Base-by-base conservation (phyloP, 2,797 vertebrate genomes). In the Rallus crepitans region DNA sequence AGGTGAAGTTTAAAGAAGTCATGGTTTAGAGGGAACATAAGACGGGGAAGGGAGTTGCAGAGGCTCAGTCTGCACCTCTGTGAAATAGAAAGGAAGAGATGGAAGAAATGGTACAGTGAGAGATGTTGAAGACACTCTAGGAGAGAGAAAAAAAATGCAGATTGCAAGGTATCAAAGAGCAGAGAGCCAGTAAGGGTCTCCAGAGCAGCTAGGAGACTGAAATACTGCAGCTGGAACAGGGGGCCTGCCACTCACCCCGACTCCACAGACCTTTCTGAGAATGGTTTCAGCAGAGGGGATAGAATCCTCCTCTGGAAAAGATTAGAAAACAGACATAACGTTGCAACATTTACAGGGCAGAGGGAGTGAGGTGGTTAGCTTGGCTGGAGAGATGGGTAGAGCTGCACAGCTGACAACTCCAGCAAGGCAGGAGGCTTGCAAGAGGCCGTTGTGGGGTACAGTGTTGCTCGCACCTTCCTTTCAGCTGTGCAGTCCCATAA, bases 41-140 rank as follows among this genome's bases (percentile, higher is more conserved):
- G 72, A 66, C 4, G 31, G 42, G 33, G 35, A 69, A 52, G 39
- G 66, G 42, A 70, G 45, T 31, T 53, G 28, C 45, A 83, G 37
- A n/a, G 55, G 31, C 57, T 75, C 73, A 42, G 30, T 39, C 48
- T 52, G 27, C 63, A 13, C 39, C 35, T 52, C 27, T 56, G 37
- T 47, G 40, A 53, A 57, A 48, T 2, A 48, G 35, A 33, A 75
- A 39, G 31, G 53, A 20, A 80, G 79, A n/a, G 57, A 35, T n/a
- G 50, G 57, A 24, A 33, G 18, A 45, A 45, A 35, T 4, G 33
- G 30, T 6, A 53, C 55, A 35, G 19, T 1, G 7, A 55, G 60
- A 20, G 37, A 19, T 45, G 14, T 30, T 48, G 57, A 70, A 23
- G 52, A 47, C 3, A 5, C 0, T 0, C 24, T 2, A 6, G 52